phyloP scores from a whole-genome alignment of 2,113 vertebrate genomes.

The Stigmatopora nigra region DNA sequence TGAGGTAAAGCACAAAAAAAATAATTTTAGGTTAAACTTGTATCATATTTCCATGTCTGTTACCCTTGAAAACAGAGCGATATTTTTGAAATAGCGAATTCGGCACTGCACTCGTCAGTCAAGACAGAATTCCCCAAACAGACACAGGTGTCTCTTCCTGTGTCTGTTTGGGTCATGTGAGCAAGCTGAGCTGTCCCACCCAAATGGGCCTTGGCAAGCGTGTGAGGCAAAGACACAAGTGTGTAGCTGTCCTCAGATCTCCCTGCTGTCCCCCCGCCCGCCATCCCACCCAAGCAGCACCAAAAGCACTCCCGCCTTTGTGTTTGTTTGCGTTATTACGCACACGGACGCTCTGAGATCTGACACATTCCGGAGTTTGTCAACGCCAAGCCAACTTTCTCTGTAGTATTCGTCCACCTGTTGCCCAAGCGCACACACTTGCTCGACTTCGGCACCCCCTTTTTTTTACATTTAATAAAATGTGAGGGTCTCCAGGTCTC shows the following conservation, averaged over 20 bases:
- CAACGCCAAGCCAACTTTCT: constrained; percentile 47
- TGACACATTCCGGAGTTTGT: constrained; percentile 50
- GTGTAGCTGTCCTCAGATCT: constrained; percentile 51
- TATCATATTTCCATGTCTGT: too few species aligned
- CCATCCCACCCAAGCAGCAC: constrained; percentile 61
- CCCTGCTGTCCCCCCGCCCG: constrained; percentile 45
- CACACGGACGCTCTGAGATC: constrained; percentile 56
- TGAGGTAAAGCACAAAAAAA: too few species aligned
- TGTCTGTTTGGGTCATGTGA: constrained; percentile 39
- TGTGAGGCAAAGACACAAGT: constrained; percentile 57
- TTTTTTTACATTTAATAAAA: not conserved
- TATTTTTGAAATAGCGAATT: too few species aligned
- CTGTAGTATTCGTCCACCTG: constrained; percentile 52
- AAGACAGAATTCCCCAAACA: not conserved
- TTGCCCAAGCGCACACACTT: constrained; percentile 26
- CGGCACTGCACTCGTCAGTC: not conserved
- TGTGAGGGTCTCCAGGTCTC: not conserved
- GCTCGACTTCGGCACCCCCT: not conserved
- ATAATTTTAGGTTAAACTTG: too few species aligned
- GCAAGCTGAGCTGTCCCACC: constrained; percentile 31
- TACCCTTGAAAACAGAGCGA: too few species aligned
- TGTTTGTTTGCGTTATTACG: constrained; percentile 39
- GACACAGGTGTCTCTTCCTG: constrained; percentile 34
- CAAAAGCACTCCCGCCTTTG: constrained; percentile 45
- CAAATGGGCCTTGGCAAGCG: constrained; percentile 45